A percentile compares a stretch with the other conserved stretches of the same genome.
Conservation (phyloP, 2,888 invertebrate species). For the Ditula angustiorana region DNA sequence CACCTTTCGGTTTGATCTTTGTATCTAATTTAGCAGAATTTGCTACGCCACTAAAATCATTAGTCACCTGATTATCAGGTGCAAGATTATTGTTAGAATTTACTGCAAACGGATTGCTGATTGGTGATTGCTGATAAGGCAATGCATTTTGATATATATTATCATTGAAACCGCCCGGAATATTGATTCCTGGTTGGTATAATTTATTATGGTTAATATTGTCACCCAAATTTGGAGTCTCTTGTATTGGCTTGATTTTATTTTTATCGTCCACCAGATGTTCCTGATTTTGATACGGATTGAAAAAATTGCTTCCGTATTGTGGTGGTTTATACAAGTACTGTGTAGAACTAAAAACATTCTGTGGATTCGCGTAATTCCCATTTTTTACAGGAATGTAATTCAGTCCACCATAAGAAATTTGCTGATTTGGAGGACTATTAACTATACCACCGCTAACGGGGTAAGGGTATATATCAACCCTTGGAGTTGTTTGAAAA, state of each 20-base stretch:
- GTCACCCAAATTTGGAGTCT: neutral
- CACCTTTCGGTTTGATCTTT: conserved; percentile 47
- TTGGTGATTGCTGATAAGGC: neutral
- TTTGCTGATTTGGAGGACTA: neutral
- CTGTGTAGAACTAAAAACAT: neutral
- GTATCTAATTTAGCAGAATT: conserved; percentile 57
- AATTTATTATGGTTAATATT: neutral
- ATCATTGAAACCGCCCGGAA: neutral
- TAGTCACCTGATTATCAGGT: conserved; percentile 39
- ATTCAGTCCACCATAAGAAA: neutral
- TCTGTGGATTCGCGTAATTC: neutral
- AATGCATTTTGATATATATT: neutral
- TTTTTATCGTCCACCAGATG: neutral
- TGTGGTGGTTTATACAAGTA: neutral
- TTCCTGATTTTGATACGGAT: neutral
- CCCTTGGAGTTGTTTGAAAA: neutral
- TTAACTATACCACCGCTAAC: neutral
- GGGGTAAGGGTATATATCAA: neutral
- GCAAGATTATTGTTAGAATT: neutral
- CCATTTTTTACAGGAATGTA: neutral
- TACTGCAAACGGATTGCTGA: neutral
- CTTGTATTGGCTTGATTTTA: no score
- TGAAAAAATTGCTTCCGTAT: neutral
- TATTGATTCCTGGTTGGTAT: neutral
- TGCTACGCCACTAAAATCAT: conserved; percentile 48